Percentiles rank a stretch among this genome's conserved stretches.
Evolutionary conservation across 2,113 vertebrate genomes (phyloP).

Genomic region (Columba livia): DNA sequence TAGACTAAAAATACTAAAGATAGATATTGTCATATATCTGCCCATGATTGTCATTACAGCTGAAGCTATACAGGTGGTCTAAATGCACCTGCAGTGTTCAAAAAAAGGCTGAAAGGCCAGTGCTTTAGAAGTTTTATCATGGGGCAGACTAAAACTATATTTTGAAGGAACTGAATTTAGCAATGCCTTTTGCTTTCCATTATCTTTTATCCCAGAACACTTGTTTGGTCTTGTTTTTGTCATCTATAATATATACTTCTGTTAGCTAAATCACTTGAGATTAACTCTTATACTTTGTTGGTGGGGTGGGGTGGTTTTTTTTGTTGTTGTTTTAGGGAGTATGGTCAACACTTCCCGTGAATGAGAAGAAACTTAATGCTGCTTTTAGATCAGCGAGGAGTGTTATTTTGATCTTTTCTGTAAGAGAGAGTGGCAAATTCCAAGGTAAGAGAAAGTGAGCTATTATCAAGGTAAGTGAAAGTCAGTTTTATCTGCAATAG

Average conservation of each 20-base stretch:
- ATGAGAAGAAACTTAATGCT: conserved; percentile 96
- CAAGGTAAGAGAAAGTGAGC: conserved; percentile 84
- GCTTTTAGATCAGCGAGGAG: conserved; percentile 92
- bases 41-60: background rate
- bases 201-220: background rate
- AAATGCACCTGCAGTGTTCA: background rate
- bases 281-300: background rate
- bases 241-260: background rate
- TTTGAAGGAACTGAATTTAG: background rate
- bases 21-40: background rate
- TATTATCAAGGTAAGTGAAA: background rate
- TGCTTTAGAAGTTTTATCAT: background rate
- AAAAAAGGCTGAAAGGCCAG: background rate
- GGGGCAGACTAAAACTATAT: background rate
- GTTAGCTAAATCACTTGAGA: background rate
- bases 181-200: background rate
- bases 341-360: conserved; percentile 98
- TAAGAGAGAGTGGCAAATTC: conserved; percentile 98
- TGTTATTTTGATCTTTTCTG: conserved; percentile 95
- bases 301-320: background rate
- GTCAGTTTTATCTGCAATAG: background rate
- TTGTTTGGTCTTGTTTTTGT: background rate
- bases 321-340: conserved; percentile 82
- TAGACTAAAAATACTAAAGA: background rate
- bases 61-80: background rate